phyloP scores from a whole-genome alignment of 2,797 vertebrate species.

The Coilia nasus region DNA sequence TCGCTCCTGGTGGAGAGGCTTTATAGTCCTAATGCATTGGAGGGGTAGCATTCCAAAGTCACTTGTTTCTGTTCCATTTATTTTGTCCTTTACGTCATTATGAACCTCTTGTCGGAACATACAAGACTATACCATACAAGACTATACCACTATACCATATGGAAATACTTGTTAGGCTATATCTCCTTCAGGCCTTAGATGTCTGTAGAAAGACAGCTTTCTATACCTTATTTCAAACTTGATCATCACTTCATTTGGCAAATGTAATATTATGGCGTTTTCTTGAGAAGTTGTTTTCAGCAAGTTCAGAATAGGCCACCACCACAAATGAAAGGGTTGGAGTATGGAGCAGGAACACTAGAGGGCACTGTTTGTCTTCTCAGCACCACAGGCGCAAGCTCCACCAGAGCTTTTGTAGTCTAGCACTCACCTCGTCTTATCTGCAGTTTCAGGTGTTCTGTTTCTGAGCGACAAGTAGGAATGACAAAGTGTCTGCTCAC shows the following conservation, averaged over 20 bases:
- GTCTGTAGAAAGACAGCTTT: no score
- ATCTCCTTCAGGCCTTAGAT: no score
- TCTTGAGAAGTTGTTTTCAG: not conserved
- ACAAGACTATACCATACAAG: no score
- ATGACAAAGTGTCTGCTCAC: conserved; percentile 10
- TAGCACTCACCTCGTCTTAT: conserved; percentile 2
- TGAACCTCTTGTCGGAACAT: not conserved
- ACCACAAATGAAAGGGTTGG: not conserved
- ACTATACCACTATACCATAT: no score
- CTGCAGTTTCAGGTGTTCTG: conserved; percentile 18
- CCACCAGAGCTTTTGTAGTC: not conserved
- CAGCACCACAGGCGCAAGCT: not conserved
- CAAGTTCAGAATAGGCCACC: not conserved
- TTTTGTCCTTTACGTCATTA: not conserved
- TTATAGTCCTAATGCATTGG: not conserved
- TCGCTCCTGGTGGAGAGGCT: not conserved
- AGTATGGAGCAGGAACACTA: not conserved
- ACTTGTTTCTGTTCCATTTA: not conserved
- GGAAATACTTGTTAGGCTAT: no score
- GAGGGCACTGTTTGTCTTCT: conserved; percentile 3
- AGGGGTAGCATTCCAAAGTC: not conserved
- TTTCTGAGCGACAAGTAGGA: conserved; percentile 8
- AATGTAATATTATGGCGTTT: no score
- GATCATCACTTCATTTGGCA: no score
- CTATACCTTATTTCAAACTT: no score